phyloP scores from a whole-genome alignment of 1,140 invertebrate species.

The Drosophila watanabei region DNA sequence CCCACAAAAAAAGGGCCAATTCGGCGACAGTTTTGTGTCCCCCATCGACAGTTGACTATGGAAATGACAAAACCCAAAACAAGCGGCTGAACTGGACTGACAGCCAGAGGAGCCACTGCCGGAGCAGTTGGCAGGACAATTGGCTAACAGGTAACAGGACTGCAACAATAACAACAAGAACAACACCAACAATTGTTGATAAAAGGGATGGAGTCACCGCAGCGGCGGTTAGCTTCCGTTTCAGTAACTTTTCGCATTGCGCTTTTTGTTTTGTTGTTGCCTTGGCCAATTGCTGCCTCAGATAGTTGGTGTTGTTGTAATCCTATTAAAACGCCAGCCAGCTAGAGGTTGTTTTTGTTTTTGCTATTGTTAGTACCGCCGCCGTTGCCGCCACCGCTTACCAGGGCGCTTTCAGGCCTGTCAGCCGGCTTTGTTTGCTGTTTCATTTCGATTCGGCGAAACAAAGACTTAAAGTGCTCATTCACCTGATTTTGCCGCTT shows the following conservation, averaged over 20 bases:
- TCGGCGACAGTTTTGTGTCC: constrained; percentile 20
- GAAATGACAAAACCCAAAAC: constrained; percentile 56
- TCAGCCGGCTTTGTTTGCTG: constrained; percentile 73
- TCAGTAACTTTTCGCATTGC: constrained; percentile 77
- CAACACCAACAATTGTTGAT: constrained; percentile 34
- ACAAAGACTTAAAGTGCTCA: constrained; percentile 82
- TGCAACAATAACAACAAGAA: not conserved
- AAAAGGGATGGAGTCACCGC: constrained; percentile 31
- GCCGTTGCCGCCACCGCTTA: constrained; percentile 18
- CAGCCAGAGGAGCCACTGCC: constrained; percentile 21
- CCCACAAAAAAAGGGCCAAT: not conserved
- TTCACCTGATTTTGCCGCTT: constrained; percentile 77
- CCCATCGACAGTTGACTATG: constrained; percentile 46
- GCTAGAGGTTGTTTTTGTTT: constrained; percentile 20
- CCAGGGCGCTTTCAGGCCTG: constrained; percentile 36
- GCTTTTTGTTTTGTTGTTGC: constrained; percentile 56
- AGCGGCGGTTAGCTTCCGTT: constrained; percentile 66
- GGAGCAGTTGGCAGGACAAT: constrained; percentile 63
- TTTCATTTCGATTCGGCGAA: constrained; percentile 80
- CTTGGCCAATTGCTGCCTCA: constrained; percentile 34
- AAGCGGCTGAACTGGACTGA: constrained; percentile 48
- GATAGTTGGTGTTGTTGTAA: constrained; percentile 59
- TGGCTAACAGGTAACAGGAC: constrained; percentile 48
- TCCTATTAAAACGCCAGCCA: constrained; percentile 63
- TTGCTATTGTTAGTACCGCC: constrained; percentile 41